Conservation (phyloP, 2,797 vertebrate genomes). For the Gorsachius magnificus region DNA sequence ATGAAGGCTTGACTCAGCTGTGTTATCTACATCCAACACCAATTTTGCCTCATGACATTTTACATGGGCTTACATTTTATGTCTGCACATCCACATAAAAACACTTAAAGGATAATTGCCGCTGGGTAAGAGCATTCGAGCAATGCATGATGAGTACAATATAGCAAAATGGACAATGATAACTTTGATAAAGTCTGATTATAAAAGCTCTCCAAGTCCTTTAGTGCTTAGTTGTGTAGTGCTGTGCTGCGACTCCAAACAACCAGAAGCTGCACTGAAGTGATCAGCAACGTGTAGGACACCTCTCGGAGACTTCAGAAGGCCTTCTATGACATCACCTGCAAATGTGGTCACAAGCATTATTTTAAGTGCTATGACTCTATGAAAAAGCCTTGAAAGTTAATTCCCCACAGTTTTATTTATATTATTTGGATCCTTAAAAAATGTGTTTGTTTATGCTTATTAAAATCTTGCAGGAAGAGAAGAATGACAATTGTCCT, state of each 20-base stretch:
- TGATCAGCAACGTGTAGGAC: accelerated
- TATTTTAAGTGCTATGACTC: not conserved
- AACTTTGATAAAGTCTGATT: not conserved
- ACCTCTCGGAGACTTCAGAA: not conserved
- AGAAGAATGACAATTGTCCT: not conserved
- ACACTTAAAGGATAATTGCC: not conserved
- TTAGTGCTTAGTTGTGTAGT: not conserved
- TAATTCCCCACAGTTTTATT: not conserved
- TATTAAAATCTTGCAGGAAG: not conserved
- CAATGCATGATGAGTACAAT: not conserved
- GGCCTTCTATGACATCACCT: not conserved
- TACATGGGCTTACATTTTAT: not conserved
- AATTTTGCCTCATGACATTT: not conserved
- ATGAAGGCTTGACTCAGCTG: not conserved
- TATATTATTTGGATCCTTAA: not conserved
- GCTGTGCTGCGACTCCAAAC: not conserved
- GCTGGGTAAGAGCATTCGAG: not conserved
- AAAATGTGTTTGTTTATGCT: not conserved
- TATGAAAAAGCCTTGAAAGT: not conserved
- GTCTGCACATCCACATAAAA: not conserved
- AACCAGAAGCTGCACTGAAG: not conserved
- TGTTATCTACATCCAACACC: not conserved
- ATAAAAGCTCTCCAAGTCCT: not conserved
- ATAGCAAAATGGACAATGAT: not conserved
- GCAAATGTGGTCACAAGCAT: not conserved